phyloP scores from a whole-genome alignment of 1,140 invertebrate species.

The Latrodectus geometricus region DNA sequence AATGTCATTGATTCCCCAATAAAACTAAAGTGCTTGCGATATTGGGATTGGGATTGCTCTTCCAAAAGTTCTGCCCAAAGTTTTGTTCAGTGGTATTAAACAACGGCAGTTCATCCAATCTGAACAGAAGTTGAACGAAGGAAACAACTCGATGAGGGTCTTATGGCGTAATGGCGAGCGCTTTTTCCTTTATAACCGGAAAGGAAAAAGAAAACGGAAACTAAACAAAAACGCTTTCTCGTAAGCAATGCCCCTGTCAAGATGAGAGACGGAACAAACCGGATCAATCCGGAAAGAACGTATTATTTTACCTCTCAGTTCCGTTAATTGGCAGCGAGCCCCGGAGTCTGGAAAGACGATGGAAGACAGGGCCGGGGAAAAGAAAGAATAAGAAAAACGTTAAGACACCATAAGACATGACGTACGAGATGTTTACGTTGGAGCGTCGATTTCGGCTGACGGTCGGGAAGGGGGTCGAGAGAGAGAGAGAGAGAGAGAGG shows the following conservation, averaged over 20 bases:
- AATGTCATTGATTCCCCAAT: too few relatives aligned
- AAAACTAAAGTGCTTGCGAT: too few relatives aligned
- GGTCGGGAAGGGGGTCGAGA: neutral
- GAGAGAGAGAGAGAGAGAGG: neutral
- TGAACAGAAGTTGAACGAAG: too few relatives aligned
- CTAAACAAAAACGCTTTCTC: slow-evolving; percentile 21
- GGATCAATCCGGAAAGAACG: slow-evolving; percentile 40
- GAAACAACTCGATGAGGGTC: too few relatives aligned
- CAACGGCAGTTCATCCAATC: too few relatives aligned
- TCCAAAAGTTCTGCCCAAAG: too few relatives aligned
- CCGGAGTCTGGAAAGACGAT: neutral
- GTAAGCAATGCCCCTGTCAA: slow-evolving; percentile 28
- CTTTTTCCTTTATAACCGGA: neutral
- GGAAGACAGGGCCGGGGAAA: neutral
- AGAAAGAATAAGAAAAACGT: slow-evolving; percentile 5
- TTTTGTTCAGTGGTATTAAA: too few relatives aligned
- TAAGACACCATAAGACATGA: slow-evolving; percentile 44
- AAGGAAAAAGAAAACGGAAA: neutral
- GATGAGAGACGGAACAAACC: slow-evolving; percentile 25
- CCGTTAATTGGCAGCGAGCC: slow-evolving; percentile 50
- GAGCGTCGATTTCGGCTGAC: neutral
- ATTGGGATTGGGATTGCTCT: too few relatives aligned
- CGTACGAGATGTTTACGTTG: slow-evolving; percentile 55
- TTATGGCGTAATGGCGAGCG: too few relatives aligned
- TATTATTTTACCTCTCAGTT: slow-evolving; percentile 53